Evolutionary conservation across 2,797 vertebrate genomes (phyloP).

Genomic region (Platalea minor): DNA sequence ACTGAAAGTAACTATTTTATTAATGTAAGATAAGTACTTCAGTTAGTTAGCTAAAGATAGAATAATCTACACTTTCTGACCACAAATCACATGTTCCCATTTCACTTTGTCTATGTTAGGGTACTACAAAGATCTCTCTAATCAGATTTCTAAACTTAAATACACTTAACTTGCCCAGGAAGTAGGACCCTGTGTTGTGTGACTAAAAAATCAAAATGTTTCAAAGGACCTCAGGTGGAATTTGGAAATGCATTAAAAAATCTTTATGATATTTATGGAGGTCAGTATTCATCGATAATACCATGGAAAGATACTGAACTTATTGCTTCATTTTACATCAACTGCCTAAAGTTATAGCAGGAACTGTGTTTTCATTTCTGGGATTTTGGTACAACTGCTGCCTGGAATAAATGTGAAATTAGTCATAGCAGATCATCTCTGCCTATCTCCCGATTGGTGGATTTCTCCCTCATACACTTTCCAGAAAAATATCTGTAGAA

Average conservation of each 20-base stretch:
- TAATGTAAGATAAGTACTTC: not conserved
- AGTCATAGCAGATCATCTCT: slow-evolving; percentile 5
- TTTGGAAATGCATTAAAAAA: not conserved
- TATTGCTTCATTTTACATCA: not conserved
- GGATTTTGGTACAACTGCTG: not conserved
- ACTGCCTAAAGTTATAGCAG: not conserved
- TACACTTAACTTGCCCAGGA: not conserved
- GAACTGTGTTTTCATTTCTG: not conserved
- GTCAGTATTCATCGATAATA: not conserved
- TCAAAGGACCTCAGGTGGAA: not conserved
- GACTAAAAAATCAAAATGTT: not conserved
- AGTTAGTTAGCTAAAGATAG: not conserved
- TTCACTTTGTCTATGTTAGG: not conserved
- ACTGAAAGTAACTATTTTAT: not conserved
- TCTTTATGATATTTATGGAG: not conserved
- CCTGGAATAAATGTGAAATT: slow-evolving; percentile 33
- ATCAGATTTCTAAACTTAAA: not conserved
- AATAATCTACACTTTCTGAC: not conserved
- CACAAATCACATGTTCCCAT: not conserved
- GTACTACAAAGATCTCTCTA: not conserved
- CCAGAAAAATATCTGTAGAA: not conserved
- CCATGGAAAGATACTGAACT: not conserved
- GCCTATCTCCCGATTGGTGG: not conserved
- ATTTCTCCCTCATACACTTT: not conserved
- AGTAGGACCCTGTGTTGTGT: not conserved